Base-by-base conservation (phyloP, 2,797 vertebrate genomes). In the Oophaga sylvatica region DNA sequence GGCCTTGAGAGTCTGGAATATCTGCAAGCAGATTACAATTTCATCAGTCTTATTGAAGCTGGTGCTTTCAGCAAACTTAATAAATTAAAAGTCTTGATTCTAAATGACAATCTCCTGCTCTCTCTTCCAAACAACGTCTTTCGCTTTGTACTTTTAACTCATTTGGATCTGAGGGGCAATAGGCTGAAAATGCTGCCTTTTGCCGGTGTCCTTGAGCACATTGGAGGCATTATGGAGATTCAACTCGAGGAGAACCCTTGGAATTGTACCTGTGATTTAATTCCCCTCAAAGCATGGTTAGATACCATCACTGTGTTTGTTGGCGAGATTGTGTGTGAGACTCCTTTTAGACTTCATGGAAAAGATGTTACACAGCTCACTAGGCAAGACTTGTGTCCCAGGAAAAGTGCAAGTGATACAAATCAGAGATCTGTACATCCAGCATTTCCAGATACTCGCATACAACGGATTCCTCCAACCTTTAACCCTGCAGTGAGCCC, bases 141-240 rank as follows among this genome's bases (percentile, higher is more conserved):
- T 93, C 97, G 98, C 86, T 99, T 99, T 0, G 97, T 99, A 90
- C 96, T 99, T 86, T 95, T 99, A 92, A 99, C 98, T 53, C 98
- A 99, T 92, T 94, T 99, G 94, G 98, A 99, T 94, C 95, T 99
- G 92, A 95, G 98, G 41, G 98, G 98, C 1, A 99, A 99, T 91
- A 92, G 98, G 31, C 95, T 99, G 70, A 99, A 99, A 91, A 97
- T 95, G 92, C 93, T 99, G 93, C 98, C 98, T 10, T 99, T 99
- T 48, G 97, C 98, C 0, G 98, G 98, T 0, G 98, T 99, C 81
- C 92, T 99, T 81, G 98, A 99, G 92, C 98, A 99, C 91, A 98
- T 99, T 0, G 98, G 98, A 0, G 97, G 98, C 57, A 99, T 99
- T 91, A 98, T 99, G 97, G 98, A 99, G 92, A 99, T 99, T 90